Percentiles rank a stretch among this genome's conserved stretches.
phyloP scores from a whole-genome alignment of 2,888 invertebrate genomes.

The Chaetogeoica ovagalla region DNA sequence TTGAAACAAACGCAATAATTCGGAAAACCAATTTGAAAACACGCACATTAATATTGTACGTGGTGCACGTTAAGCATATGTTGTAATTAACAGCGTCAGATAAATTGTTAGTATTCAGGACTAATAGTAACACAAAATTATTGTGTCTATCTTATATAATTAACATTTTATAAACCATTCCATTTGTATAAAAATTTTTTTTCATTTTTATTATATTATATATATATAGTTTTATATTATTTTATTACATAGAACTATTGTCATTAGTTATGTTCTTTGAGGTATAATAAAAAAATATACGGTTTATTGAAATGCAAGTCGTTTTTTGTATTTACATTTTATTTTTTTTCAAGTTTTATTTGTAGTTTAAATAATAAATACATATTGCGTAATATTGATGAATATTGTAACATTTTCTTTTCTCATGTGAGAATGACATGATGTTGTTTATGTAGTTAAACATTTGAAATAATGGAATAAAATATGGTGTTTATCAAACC shows the following conservation, averaged over 20 bases:
- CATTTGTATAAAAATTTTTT: slow-evolving; percentile 19
- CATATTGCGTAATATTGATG: too few species aligned
- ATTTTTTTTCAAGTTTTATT: background rate
- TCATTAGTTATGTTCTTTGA: background rate
- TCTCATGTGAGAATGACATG: too few species aligned
- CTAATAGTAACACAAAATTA: background rate
- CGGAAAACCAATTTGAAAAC: background rate
- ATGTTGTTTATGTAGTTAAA: too few species aligned
- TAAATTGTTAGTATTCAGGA: background rate
- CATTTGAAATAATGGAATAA: too few species aligned
- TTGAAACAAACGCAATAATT: slow-evolving; percentile 1
- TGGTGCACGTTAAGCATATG: background rate
- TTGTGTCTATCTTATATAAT: background rate
- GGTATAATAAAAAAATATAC: background rate
- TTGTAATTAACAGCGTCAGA: background rate
- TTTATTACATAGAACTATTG: slow-evolving; percentile 1
- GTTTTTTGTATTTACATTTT: background rate
- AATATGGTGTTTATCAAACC: too few species aligned
- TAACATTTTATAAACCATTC: slow-evolving; percentile 11
- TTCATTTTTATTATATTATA: background rate
- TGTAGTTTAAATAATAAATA: background rate
- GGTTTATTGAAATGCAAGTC: too few species aligned
- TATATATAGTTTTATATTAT: too few species aligned
- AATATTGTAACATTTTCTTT: too few species aligned
- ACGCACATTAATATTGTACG: background rate